Percentiles rank a stretch among this genome's conserved stretches.
Conservation (phyloP, 2,888 invertebrate species). For the Tolmerus cingulatus region DNA sequence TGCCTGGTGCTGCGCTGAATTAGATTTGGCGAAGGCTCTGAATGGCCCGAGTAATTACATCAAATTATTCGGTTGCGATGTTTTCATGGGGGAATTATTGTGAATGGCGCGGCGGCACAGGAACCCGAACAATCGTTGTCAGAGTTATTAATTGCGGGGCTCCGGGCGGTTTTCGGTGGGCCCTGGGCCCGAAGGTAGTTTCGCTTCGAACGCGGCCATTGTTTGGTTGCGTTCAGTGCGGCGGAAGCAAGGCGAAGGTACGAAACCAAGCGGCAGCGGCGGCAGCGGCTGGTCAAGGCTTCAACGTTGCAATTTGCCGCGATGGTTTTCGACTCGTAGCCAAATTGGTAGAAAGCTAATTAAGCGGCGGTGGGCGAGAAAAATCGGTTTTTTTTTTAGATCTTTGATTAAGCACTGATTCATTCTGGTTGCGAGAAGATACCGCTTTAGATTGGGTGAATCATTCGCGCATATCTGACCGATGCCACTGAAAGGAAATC, state of each 20-base stretch:
- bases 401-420: neutral
- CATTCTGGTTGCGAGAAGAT: neutral
- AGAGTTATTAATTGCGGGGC: conserved; percentile 28
- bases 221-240: neutral
- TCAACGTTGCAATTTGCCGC: neutral
- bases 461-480: neutral
- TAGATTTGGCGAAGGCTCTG: conserved; percentile 26
- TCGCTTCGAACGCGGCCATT: neutral
- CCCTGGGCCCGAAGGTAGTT: neutral
- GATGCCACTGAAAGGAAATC: neutral
- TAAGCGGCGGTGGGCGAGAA: neutral
- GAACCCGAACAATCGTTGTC: conserved; percentile 28
- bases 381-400: neutral
- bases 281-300: neutral
- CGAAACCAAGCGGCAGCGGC: neutral
- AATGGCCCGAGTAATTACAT: conserved; percentile 26
- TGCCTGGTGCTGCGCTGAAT: conserved; percentile 32
- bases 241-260: neutral
- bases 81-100: conserved; percentile 15
- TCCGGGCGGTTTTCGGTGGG: conserved; percentile 15
- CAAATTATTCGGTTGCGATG: conserved; percentile 36
- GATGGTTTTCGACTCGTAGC: neutral
- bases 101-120: conserved; percentile 3
- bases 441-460: neutral
- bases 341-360: neutral